A percentile compares a stretch with the other conserved stretches of the same genome.
phyloP scores from a whole-genome alignment of 2,113 vertebrate species.

The Progne subis region DNA sequence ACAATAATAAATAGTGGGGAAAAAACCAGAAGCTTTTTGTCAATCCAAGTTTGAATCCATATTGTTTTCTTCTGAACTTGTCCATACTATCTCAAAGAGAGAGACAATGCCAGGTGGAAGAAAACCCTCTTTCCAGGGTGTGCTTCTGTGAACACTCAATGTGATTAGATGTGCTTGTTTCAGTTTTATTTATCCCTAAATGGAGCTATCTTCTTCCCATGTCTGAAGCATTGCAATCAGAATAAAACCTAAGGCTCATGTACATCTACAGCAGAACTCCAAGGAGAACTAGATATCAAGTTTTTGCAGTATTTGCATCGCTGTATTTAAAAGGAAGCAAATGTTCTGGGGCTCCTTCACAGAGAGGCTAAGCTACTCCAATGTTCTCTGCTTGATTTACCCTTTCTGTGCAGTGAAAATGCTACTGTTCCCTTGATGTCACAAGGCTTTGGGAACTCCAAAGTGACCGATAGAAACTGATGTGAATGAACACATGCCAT shows the following conservation, averaged over 20 bases:
- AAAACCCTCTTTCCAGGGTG: background rate
- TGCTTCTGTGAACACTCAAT: background rate
- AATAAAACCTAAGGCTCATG: background rate
- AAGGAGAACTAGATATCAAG: background rate
- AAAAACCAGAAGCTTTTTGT: background rate
- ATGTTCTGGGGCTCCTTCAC: background rate
- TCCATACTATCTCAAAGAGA: rapidly evolving
- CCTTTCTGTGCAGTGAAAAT: background rate
- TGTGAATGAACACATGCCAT: background rate
- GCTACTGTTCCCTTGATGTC: background rate
- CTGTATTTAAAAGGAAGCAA: background rate
- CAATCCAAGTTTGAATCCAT: background rate
- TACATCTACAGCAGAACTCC: background rate
- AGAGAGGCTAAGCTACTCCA: background rate
- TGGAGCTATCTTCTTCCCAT: background rate
- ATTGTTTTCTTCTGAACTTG: background rate
- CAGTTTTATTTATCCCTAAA: background rate
- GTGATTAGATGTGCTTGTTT: background rate
- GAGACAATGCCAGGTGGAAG: background rate
- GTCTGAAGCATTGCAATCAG: background rate
- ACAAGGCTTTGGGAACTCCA: background rate
- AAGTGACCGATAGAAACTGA: background rate
- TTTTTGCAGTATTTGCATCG: background rate
- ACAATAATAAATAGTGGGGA: background rate
- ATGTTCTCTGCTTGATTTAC: background rate